Base-by-base conservation (phyloP, 2,797 vertebrate genomes). In the Glyptemys insculpta region DNA sequence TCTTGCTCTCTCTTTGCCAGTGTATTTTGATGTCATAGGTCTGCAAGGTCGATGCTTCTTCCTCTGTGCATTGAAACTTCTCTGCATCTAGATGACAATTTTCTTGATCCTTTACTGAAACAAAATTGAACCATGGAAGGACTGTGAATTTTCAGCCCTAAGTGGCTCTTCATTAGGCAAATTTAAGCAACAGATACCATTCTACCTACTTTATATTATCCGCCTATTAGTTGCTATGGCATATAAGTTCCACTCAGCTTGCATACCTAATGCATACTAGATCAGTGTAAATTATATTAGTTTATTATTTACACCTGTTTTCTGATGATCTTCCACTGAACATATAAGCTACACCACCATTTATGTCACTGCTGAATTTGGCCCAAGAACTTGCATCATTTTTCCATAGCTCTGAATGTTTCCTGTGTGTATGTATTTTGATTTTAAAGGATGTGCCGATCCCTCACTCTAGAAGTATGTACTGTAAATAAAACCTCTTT, bases 161-260 rank as follows among this genome's bases (percentile, higher is more conserved):
- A 90, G 92, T 95, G 83, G 41, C 83, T 95, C 91, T 97, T 96
- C 94, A 90, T 95, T 96, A 96, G 44, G 44, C 14, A 47, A 78
- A 78, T 29, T 49, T 78, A 29, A 59, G 88, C 88, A 62, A 76
- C 92, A 94, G 92, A 96, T 92, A 97, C 84, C 74, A 80, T 90
- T 85, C 81, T 50, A 54, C 87, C 88, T 93, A 5, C 53, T 81
- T 29, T 93, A 19, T 92, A 50, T 65, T 79, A 50, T 25, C 91
- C 85, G 94, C 86, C 95, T 18, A 82, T 80, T 78, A 68, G 89
- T 86, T 57, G 83, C 91, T 85, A 82, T 5, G 7, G 86, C 16
- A 83, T 44, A 86, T 16, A 85, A 4, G 74, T 50, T 90, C 96
- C 79, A 29, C 83, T 79, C 90, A 5, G 92, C 88, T 9, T 88